A percentile compares a stretch with the other conserved stretches of the same genome.
phyloP scores from a whole-genome alignment of 2,113 vertebrate species.

The Neopipo cinnamomea region DNA sequence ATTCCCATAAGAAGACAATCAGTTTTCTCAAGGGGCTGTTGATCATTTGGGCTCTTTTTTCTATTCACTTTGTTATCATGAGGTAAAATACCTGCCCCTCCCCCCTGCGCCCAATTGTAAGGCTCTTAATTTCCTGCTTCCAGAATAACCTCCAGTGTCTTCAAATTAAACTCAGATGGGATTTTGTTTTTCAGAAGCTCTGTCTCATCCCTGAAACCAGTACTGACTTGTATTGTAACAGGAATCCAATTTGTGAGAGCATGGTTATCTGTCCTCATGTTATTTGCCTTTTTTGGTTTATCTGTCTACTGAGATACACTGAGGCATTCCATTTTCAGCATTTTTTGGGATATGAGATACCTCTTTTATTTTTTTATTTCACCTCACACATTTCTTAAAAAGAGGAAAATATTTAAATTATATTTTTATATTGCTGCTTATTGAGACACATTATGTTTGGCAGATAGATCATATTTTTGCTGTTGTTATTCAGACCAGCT shows the following conservation, averaged over 20 bases:
- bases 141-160: not conserved
- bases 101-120: not conserved
- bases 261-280: not conserved
- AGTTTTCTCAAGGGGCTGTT: not conserved
- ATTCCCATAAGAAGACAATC: not conserved
- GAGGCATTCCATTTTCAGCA: not conserved
- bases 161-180: not conserved
- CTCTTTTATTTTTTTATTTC: not conserved
- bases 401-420: not conserved
- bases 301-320: not conserved
- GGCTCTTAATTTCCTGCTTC: not conserved
- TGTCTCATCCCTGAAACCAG: not conserved
- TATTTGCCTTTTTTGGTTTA: not conserved
- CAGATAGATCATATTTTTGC: not conserved
- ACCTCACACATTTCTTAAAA: not conserved
- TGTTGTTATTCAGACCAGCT: not conserved
- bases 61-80: not conserved
- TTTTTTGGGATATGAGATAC: not conserved
- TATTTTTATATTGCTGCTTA: not conserved
- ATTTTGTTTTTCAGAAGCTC: not conserved
- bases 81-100: not conserved
- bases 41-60: not conserved
- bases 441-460: not conserved
- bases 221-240: not conserved
- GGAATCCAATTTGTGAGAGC: not conserved